Evolutionary conservation across 2,113 vertebrate species (phyloP).

Genomic region (Pollimyrus isidori): DNA sequence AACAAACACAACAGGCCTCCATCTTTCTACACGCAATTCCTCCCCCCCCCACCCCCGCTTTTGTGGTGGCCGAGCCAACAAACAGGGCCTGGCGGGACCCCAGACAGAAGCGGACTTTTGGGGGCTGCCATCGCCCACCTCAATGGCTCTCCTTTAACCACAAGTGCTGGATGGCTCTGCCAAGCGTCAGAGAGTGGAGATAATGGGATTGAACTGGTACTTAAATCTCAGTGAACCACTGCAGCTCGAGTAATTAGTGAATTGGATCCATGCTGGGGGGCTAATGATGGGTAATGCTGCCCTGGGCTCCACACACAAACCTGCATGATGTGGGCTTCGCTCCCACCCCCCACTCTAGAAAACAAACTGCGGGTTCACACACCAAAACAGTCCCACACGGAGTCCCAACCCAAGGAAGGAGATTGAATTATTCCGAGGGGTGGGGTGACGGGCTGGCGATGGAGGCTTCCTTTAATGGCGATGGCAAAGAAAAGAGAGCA

Average conservation of each 20-base stretch:
- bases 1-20: constrained; percentile 37
- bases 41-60: constrained; percentile 25
- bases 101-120: background rate
- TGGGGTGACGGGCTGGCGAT: background rate
- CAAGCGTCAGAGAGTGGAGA: constrained; percentile 86
- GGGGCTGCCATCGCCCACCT: background rate
- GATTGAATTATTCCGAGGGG: constrained; percentile 43
- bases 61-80: background rate
- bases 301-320: constrained; percentile 65
- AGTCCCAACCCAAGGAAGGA: constrained; percentile 54
- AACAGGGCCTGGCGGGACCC: constrained; percentile 9
- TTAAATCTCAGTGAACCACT: constrained; percentile 96
- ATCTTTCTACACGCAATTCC: constrained; percentile 46
- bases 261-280: constrained; percentile 87
- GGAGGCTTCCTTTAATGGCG: constrained; percentile 71
- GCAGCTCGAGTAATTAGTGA: constrained; percentile 95
- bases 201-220: constrained; percentile 94
- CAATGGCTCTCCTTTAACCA: constrained; percentile 44
- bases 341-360: constrained; percentile 25
- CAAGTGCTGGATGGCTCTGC: constrained; percentile 72
- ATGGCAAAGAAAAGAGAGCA: constrained; percentile 72
- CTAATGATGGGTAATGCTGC: constrained; percentile 89
- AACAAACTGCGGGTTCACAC: constrained; percentile 53
- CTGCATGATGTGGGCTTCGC: constrained; percentile 66
- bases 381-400: constrained; percentile 36